Conservation (phyloP, 2,113 vertebrate genomes). For the Gadus macrocephalus region DNA sequence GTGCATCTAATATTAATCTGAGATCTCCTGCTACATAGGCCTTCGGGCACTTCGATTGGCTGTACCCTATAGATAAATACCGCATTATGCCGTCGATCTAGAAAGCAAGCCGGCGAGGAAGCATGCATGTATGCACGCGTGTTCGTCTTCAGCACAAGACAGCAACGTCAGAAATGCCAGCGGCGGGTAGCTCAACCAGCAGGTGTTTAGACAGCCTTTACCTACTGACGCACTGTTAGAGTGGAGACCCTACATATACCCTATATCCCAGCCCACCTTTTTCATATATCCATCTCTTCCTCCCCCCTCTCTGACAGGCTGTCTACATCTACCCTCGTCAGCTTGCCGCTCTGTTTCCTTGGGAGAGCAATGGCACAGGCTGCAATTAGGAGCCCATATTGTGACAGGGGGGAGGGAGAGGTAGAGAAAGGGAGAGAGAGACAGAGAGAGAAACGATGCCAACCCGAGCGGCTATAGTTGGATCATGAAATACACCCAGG, state of each 20-base stretch:
- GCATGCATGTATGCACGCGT: background rate
- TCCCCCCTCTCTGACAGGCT: conserved; percentile 32
- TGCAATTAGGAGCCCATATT: conserved; percentile 41
- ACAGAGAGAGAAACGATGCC: background rate
- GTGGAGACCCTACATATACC: conserved; percentile 19
- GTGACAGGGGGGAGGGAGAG: conserved; percentile 29
- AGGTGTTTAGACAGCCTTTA: background rate
- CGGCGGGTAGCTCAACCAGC: background rate
- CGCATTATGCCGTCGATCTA: no score
- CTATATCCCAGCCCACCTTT: conserved; percentile 12
- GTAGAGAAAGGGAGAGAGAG: background rate
- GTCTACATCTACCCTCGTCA: conserved; percentile 21
- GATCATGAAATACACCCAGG: conserved; percentile 13
- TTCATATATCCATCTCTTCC: background rate
- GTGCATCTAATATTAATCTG: no score
- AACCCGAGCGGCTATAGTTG: conserved; percentile 9
- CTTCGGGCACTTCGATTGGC: no score
- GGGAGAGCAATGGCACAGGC: conserved; percentile 13
- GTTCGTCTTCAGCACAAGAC: background rate
- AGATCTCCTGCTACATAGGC: no score
- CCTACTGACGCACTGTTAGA: conserved; percentile 1
- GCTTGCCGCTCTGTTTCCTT: conserved; percentile 8
- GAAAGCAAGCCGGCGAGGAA: no score
- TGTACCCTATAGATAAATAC: no score
- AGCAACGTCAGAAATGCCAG: background rate